phyloP scores from a whole-genome alignment of 1,140 invertebrate species.

The Euborellia annulipes region DNA sequence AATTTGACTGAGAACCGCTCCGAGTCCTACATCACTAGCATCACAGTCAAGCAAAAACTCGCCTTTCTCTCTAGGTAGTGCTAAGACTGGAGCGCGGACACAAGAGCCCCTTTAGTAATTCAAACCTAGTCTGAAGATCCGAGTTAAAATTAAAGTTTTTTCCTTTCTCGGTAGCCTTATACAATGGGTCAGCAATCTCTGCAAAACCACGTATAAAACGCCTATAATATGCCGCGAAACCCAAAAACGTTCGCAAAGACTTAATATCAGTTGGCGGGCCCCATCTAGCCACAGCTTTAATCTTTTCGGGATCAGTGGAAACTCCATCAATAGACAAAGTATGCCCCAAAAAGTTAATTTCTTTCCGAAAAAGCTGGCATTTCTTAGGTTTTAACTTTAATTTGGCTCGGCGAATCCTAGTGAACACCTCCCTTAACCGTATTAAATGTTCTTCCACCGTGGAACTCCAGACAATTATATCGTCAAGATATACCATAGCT shows the following conservation, averaged over 20 bases:
- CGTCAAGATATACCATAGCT: constrained; percentile 20
- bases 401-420: too few species aligned
- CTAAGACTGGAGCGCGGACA: too few species aligned
- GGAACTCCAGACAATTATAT: constrained; percentile 14
- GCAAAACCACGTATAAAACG: constrained; percentile 23
- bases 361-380: too few species aligned
- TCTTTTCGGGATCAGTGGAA: constrained; percentile 12
- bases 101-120: too few species aligned
- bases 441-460: constrained; percentile 11
- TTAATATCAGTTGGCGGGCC: constrained; percentile 12
- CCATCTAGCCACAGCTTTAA: constrained; percentile 12
- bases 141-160: constrained; percentile 19
- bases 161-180: constrained; percentile 13
- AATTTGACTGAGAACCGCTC: constrained; percentile 24
- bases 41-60: constrained; percentile 28
- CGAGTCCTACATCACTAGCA: constrained; percentile 31
- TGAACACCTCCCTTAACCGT: too few species aligned
- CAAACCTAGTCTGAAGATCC: constrained; percentile 20
- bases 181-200: constrained; percentile 16
- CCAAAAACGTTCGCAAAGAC: constrained; percentile 17
- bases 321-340: constrained; percentile 14
- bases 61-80: constrained; percentile 17
- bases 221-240: constrained; percentile 20
- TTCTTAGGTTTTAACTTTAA: too few species aligned
- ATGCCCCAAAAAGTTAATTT: constrained; percentile 17